Evolutionary conservation across 2,888 invertebrate genomes (phyloP), one percentile per base, ranked within the genome.

Genomic region (Serrognathus titanus): DNA sequence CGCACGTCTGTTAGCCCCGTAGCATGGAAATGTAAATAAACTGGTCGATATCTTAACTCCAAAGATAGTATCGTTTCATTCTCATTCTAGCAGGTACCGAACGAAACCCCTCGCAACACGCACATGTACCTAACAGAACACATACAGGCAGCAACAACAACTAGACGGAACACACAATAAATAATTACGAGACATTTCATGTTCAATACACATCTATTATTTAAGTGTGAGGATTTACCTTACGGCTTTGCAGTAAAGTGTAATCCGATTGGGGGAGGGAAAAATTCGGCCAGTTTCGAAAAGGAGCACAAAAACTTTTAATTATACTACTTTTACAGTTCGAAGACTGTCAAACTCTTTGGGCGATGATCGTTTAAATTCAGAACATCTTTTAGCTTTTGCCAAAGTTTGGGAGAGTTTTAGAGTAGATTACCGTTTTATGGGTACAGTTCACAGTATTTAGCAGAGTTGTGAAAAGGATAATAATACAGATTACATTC

Each of bases 41-140:
- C 56, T 57, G 61, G 61, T 61, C 61, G 61, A 61, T 61, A 61
- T 53, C 56, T 57, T 57, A 61, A 61, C 61, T 58, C 50, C 53
- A 12, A 52, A 43, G 45, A 35, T 45, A 52, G 35, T 9, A 41
- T 41, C 52, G 45, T 20, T 20, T 52, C 36, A 35, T 39, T 36
- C 16, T 31, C 24, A 31, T 31, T 31, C 24, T 31, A 31, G 24
- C 24, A 31, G 24, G 24, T 31, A 31, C 24, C 24, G 24, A 31
- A 6, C 16, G 16, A 16, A 16, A 16, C 16, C 16, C 16, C 48
- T 31, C 35, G 48, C 10, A 35, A 36, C 35, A 48, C 48, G 31
- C 36, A 48, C 48, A 47, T 47, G 36, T 48, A 41, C 16, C n/a
- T n/a, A n/a, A n/a, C n/a, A n/a, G n/a, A 13, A 13, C 16, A 41